Base-by-base conservation (phyloP, 1,140 invertebrate genomes). In the Drosophila nebulosa region DNA sequence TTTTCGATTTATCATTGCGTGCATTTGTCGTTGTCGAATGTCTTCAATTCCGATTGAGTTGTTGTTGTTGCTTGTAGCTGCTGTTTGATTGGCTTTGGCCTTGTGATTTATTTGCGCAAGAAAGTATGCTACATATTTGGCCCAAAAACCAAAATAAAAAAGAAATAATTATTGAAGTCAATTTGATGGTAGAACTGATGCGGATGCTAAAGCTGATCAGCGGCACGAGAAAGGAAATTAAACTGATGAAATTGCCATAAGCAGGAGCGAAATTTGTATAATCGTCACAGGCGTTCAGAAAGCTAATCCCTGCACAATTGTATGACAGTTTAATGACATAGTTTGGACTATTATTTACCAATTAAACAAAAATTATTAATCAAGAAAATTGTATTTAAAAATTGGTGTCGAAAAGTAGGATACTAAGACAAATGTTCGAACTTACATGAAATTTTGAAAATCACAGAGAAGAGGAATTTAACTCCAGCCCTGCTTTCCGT, bases 1-100 rank as follows among this genome's bases (percentile, higher is more conserved):
- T 85, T 86, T 86, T 85, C 81, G 81, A 85, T 85, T 85, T 85
- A 86, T 85, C 80, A 86, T 86, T 86, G 69, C 78, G 81, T 66
- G 80, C 50, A 74, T 77, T 74, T 53, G 64, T 69, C 71, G 63
- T 74, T 74, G 71, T 61, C 63, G 46, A 74, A 42, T 61, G 70
- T 55, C 73, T 62, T 56, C 52, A 32, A 51, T 57, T 46, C 66
- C 73, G 64, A 76, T 79, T 81, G 78, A 72, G 64, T 64, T 74
- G 66, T 74, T 64, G 24, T 27, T 64, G 7, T 10, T 32, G 10
- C 16, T 46, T 46, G 39, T 7, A 18, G 14, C 30, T 14, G 35
- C 30, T n/a, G 35, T 62, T 74, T 61, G 14, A 58, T 63, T 75
- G 72, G 56, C 73, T 57, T 74, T 56, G 67, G 69, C 62, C 74